Base-by-base conservation (phyloP, 2,888 invertebrate species). In the Ormyrus nitidulus region DNA sequence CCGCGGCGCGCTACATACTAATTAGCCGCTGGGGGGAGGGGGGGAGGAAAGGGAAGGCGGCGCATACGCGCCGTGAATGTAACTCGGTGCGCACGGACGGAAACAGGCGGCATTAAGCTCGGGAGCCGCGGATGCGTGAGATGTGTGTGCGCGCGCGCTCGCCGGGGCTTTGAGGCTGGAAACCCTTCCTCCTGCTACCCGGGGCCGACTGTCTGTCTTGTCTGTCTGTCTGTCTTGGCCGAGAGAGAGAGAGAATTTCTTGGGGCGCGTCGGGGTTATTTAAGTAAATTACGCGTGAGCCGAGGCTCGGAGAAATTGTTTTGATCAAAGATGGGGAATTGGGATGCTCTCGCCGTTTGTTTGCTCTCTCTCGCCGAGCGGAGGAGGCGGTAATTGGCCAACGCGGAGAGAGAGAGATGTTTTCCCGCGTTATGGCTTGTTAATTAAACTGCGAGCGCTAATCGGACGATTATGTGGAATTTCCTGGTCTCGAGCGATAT, bases 1-100 rank as follows among this genome's bases (percentile, higher is more conserved):
- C 85, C 74, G 82, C 83, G 85, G 83, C 65, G 81, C 78, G 84
- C 76, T 80, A 85, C 86, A 86, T 87, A 86, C 86, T 85, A 86
- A 86, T 86, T 85, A 86, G 85, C 78, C 70, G 48, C n/a, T 4
- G 2, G 4, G 34, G 34, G 34, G 34, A 0, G 34, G 34, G 34
- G 4, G 4, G 34, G 19, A 34, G 34, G 34, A 34, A 34, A 34
- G 34, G 34, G 34, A 34, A 34, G 34, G n/a, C 58, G 44, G 54
- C 53, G 74, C 59, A 64, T 79, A 83, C 80, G 79, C 82, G 86
- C 78, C 73, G 66, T 70, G 56, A 46, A 62, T 49, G 74, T 78
- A 68, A 58, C 77, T 78, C 74, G 58, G 44, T 19, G 10, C 19
- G 11, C 54, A 53, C 66, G 8, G n/a, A 19, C 66, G 53, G 70